A percentile compares a stretch with the other conserved stretches of the same genome.
These are phyloP conservation scores for Drosophila sordidapex DNA, from an alignment of 2,888 invertebrate species.

Conservation along the genomic window DNA sequence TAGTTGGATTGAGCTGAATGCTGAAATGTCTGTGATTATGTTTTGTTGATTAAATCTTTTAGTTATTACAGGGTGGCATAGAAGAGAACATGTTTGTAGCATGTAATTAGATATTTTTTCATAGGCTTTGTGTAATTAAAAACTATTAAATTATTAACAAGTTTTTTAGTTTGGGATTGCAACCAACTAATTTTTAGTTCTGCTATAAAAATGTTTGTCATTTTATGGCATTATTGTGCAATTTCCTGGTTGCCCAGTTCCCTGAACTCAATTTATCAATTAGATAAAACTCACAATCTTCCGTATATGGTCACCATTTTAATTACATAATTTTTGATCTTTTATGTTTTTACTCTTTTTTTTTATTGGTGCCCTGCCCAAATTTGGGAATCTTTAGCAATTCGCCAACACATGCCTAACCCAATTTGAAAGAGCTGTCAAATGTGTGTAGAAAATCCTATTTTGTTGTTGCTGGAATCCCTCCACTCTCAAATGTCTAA, in stretches of 20 bases:
- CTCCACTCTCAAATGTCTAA: conserved; percentile 48
- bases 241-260: conserved; percentile 20
- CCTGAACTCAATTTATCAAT: conserved; percentile 26
- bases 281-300: conserved; percentile 18
- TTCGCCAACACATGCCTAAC: conserved; percentile 53
- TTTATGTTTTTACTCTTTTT: not conserved
- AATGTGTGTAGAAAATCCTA: conserved; percentile 59
- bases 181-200: not conserved
- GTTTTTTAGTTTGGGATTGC: not conserved
- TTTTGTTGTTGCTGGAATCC: conserved; percentile 45
- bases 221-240: not conserved
- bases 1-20: conserved; percentile 8
- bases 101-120: conserved; percentile 8
- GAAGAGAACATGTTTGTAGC: not conserved
- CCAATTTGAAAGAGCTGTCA: conserved; percentile 58
- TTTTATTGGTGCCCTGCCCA: conserved; percentile 37
- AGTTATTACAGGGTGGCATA: not conserved
- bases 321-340: conserved; percentile 42
- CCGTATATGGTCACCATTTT: conserved; percentile 42
- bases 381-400: conserved; percentile 44
- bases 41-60: conserved; percentile 12
- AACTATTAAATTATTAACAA: conserved; percentile 27
- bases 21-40: conserved; percentile 33
- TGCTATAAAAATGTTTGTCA: not conserved
- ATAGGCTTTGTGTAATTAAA: conserved; percentile 17